Percentiles rank a stretch among this genome's conserved stretches.
Evolutionary conservation across 2,888 invertebrate genomes (phyloP).

Genomic region (Campoplex nolae): DNA sequence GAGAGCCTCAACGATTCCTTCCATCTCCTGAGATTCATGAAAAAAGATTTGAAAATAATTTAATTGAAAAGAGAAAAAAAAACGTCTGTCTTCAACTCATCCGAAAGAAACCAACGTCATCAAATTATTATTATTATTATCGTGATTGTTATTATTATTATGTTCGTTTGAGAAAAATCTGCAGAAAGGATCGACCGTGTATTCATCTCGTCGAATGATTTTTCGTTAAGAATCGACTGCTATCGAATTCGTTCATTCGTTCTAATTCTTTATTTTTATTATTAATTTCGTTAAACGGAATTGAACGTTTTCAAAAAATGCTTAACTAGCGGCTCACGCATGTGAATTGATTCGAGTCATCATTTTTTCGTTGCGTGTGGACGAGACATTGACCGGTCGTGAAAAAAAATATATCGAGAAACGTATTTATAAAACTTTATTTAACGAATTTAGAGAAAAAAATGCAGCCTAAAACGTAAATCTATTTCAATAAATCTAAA

Average conservation of each 20-base stretch:
- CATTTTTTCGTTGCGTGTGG: not conserved
- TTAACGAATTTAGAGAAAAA: not conserved
- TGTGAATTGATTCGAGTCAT: conserved; percentile 1
- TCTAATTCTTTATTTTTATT: not conserved
- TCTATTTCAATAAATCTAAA: not conserved
- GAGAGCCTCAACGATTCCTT: not conserved
- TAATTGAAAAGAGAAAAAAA: not conserved
- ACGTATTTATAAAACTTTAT: not conserved
- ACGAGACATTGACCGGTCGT: not conserved
- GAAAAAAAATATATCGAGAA: not conserved
- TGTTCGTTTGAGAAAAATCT: not conserved
- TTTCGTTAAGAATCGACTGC: too few species aligned
- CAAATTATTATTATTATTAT: too few species aligned
- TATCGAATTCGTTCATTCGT: too few species aligned
- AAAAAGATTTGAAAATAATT: not conserved
- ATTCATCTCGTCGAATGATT: not conserved
- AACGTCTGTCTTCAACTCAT: not conserved
- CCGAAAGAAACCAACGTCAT: not conserved
- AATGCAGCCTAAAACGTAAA: not conserved
- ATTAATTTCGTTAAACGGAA: not conserved
- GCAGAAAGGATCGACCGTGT: not conserved
- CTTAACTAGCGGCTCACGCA: conserved; percentile 11
- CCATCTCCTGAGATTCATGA: conserved; percentile 4
- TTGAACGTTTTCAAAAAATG: conserved; percentile 24
- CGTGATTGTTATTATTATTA: not conserved